Evolutionary conservation across 2,797 vertebrate genomes (phyloP), one percentile per base, ranked within the genome.

Genomic region (Macrochelys suwanniensis): DNA sequence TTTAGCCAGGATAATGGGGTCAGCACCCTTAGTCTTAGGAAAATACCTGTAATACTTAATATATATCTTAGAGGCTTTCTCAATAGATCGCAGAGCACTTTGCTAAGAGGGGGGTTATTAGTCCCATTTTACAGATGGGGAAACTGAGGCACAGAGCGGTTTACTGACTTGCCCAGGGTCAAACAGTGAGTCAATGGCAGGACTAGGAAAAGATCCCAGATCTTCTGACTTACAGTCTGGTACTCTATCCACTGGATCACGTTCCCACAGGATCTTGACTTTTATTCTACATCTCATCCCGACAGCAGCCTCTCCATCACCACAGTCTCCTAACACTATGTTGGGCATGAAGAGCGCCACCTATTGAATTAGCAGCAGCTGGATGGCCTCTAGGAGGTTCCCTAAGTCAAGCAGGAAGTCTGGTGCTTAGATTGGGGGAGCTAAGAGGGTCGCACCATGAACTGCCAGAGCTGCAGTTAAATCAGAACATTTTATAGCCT

Each of bases 361-460:
- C 11, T 78, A 26, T 23, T 65, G 74, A 59, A 83, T 78, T 79
- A 78, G 51, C 23, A 37, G n/a, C 65, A 68, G n/a, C n/a, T 19
- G 65, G 17, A 68, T 37, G n/a, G 65, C 33, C 21, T 23, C 19
- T 37, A 21, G n/a, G 61, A 37, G 9, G 61, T n/a, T 68, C 17
- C 16, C 33, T 68, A 68, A 19, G 10, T 71, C 37, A 71, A 23
- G 10, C 4, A 42, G 65, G 33, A 42, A 23, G 65, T 11, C 19
- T 37, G 19, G n/a, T 17, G 74, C 25, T 77, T 31, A 49, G 74
- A 17, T 31, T 49, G 23, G 1, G 28, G 57, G 74, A 86, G 0
- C 0, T 16, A 2, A 78, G 76, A 90, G 76, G 68, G 54, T 33
- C 76, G 74, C 84, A 80, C 42, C 71, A 12, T 1, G 42, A 76